These are phyloP conservation scores for Drosophila azteca DNA, from an alignment of 1,140 invertebrate genomes.

Conservation along the genomic window DNA sequence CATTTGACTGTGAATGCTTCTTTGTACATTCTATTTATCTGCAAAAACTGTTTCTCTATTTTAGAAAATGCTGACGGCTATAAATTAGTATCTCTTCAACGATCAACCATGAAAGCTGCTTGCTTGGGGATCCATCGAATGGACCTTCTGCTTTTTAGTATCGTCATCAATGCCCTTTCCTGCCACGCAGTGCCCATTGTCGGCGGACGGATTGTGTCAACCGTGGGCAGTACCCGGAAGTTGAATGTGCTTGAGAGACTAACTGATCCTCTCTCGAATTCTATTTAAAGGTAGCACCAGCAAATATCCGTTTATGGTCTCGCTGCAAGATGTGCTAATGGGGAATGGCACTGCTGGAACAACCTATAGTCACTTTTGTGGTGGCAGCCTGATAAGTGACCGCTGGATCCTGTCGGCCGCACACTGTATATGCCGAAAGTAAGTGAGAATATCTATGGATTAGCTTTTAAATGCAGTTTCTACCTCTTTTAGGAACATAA, in stretches of 20 bases:
- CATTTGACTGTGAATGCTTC: slow-evolving; percentile 30
- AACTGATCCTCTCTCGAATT: slow-evolving; percentile 7
- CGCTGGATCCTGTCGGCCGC: slow-evolving; percentile 74
- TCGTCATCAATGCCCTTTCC: slow-evolving; percentile 4
- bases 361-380: slow-evolving; percentile 68
- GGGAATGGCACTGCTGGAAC: slow-evolving; percentile 12
- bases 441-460: neutral
- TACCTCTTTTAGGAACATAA: slow-evolving; percentile 47
- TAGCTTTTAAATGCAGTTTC: too few relatives aligned
- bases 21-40: slow-evolving; percentile 46
- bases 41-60: slow-evolving; percentile 62
- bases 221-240: slow-evolving; percentile 57
- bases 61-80: slow-evolving; percentile 40
- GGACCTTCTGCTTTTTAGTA: slow-evolving; percentile 10
- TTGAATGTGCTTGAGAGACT: neutral
- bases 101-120: slow-evolving; percentile 64
- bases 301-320: slow-evolving; percentile 75
- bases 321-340: slow-evolving; percentile 55
- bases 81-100: slow-evolving; percentile 58
- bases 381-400: slow-evolving; percentile 69
- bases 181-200: slow-evolving; percentile 56
- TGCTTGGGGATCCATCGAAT: slow-evolving; percentile 14
- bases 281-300: slow-evolving; percentile 38
- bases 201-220: slow-evolving; percentile 60
- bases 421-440: slow-evolving; percentile 77